Base-by-base conservation (phyloP, 1,140 invertebrate genomes). In the Aphelenchoides fujianensis region DNA sequence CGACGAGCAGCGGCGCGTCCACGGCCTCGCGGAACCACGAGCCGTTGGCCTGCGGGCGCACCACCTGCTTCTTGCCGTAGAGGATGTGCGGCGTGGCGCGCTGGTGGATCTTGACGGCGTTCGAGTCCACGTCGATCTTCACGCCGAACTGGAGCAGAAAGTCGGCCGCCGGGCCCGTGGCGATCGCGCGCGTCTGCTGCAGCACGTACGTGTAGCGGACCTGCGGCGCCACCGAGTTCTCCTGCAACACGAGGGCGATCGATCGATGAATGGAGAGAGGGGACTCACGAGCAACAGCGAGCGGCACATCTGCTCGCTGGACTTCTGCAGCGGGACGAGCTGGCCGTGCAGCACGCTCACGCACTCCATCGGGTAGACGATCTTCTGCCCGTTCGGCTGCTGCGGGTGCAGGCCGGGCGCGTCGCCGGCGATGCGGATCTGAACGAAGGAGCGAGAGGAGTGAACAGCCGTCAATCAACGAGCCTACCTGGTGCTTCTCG, bases 141-240 rank as follows among this genome's bases (percentile, higher is more conserved):
- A 59, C 19, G 7, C 55, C 55, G 19, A 59, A 59, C 19, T 59
- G 55, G 7, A 31, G 37, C 23, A 59, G 55, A 27, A 59, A 59
- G 23, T 59, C 55, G 9, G 55, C 55, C 7, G 19, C 55, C 9
- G 7, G 7, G 23, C 19, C 19, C 9, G 7, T 19, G 23, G 55
- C 9, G 7, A 59, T 59, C 7, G 23, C 55, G 7, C 37, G 9
- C 19, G 37, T 7, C 9, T 9, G 55, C 37, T 59, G 9, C 7
- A 9, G 23, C 19, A 7, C 7, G 37, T 9, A 59, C 9, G 9
- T 27, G 19, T 59, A 59, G 19, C 55, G 55, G 7, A 9, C 23
- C 19, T 59, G 19, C 19, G 55, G 55, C 12, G 41, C 12, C 12
- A 48, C 41, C 41, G 41, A 48, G 41, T 48, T 48, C 23, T 48